A percentile compares a stretch with the other conserved stretches of the same genome.
These are phyloP conservation scores for Limosa lapponica DNA, from an alignment of 2,797 vertebrate species.

Conservation along the genomic window DNA sequence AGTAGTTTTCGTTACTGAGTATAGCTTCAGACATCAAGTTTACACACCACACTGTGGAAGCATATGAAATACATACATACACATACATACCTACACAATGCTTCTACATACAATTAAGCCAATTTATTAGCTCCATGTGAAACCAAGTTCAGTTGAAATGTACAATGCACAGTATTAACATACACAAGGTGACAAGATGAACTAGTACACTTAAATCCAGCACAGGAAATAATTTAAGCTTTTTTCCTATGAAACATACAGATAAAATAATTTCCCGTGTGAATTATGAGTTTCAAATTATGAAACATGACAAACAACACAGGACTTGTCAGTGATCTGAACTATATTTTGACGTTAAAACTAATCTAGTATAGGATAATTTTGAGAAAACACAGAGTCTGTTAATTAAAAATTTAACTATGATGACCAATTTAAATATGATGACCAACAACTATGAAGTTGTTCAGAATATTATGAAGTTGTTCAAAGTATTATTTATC, in stretches of 20 bases:
- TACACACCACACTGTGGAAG: background rate
- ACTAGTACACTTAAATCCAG: constrained; percentile 8
- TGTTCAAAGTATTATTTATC: background rate
- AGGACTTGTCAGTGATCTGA: background rate
- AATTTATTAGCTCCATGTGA: background rate
- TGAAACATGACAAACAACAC: background rate
- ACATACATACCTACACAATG: background rate
- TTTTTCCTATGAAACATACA: background rate
- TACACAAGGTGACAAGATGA: background rate
- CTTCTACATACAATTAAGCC: background rate
- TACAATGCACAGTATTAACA: background rate
- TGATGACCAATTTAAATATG: background rate
- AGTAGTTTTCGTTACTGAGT: background rate
- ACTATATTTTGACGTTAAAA: background rate
- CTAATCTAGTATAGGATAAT: background rate
- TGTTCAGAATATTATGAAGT: background rate
- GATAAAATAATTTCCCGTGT: background rate
- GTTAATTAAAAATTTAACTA: background rate
- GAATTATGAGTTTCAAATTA: background rate
- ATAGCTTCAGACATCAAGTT: background rate
- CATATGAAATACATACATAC: background rate
- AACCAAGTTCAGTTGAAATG: background rate
- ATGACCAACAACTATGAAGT: background rate
- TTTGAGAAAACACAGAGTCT: background rate
- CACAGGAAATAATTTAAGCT: background rate